Percentiles rank a stretch among this genome's conserved stretches.
phyloP scores from a whole-genome alignment of 2,113 vertebrate species.

The Chloebia gouldiae region DNA sequence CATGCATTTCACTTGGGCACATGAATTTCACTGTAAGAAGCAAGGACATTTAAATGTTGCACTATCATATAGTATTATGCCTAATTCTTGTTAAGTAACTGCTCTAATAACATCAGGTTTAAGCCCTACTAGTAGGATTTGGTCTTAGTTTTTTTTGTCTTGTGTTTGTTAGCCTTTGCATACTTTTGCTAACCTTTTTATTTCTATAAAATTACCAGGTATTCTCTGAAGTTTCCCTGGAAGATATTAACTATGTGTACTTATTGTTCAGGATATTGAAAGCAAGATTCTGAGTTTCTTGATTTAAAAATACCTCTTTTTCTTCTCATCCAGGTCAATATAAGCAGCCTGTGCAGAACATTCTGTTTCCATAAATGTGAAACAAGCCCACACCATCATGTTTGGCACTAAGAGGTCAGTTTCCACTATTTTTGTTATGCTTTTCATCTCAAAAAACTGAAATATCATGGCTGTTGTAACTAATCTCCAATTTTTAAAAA shows the following conservation, averaged over 20 bases:
- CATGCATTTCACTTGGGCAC: neutral
- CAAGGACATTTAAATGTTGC: neutral
- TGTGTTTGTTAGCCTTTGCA: neutral
- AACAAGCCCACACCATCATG: constrained; percentile 75
- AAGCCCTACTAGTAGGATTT: neutral
- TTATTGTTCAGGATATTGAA: neutral
- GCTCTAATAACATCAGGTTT: neutral
- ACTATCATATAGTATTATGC: neutral
- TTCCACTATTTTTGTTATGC: neutral
- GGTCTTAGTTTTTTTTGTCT: neutral
- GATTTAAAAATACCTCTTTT: constrained; percentile 22
- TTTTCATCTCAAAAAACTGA: neutral
- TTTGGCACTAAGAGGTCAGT: constrained; percentile 92
- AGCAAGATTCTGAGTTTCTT: neutral
- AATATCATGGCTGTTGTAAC: neutral
- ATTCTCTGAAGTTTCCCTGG: neutral
- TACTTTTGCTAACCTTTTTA: neutral
- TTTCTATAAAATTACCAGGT: neutral
- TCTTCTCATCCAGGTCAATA: constrained; percentile 37
- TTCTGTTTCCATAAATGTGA: constrained; percentile 64
- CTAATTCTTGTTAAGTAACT: neutral
- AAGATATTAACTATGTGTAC: neutral
- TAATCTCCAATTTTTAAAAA: neutral
- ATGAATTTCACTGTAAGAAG: neutral
- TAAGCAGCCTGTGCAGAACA: constrained; percentile 56